phyloP scores from a whole-genome alignment of 92 coral and sea anemone species.

The Pocillopora grandis region DNA sequence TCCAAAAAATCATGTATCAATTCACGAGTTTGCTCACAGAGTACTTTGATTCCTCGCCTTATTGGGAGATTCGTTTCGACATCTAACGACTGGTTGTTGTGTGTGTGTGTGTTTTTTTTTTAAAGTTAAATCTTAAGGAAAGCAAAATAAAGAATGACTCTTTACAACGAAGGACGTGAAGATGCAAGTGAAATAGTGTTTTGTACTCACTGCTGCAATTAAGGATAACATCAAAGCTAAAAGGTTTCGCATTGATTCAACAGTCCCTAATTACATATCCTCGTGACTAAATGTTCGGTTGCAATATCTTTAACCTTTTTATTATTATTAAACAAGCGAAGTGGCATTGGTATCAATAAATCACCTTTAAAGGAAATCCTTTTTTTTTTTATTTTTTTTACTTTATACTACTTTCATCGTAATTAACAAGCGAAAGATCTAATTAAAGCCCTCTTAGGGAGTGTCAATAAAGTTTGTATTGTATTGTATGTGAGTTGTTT shows the following conservation, averaged over 20 bases:
- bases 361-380: background rate
- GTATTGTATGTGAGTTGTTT: no score
- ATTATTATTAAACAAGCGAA: background rate
- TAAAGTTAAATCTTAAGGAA: background rate
- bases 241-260: background rate
- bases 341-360: background rate
- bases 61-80: background rate
- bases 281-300: background rate
- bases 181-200: background rate
- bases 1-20: no score
- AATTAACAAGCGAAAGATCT: no score
- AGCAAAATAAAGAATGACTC: background rate
- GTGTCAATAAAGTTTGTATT: no score
- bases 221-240: background rate
- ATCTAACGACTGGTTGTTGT: background rate
- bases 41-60: no score
- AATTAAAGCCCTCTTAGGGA: no score
- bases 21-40: no score
- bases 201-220: no score
- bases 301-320: background rate
- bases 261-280: background rate
- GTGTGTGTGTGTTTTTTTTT: background rate
- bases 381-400: no score
- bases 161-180: background rate
- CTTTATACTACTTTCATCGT: no score